Evolutionary conservation across 2,797 vertebrate genomes (phyloP).

Genomic region (Clarias fuscus): DNA sequence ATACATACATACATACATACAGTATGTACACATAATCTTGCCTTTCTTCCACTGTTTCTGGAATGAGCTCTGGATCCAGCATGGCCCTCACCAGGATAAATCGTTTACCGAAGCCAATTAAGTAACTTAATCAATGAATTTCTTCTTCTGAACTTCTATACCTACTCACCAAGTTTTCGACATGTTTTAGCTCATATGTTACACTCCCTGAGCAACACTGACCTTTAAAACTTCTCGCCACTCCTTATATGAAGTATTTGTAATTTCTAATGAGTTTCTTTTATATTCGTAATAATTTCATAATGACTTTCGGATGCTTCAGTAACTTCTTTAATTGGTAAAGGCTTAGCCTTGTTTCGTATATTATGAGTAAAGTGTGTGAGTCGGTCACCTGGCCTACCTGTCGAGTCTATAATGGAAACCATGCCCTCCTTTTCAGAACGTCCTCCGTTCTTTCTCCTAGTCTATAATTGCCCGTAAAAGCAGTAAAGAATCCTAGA

Average conservation of each 20-base stretch:
- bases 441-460: slow-evolving; percentile 63
- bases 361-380: slow-evolving; percentile 16
- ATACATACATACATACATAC: neutral
- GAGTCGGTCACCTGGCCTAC: slow-evolving; percentile 34
- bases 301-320: slow-evolving; percentile 37
- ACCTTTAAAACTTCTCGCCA: slow-evolving; percentile 18
- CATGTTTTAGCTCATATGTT: slow-evolving; percentile 5
- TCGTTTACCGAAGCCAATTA: neutral
- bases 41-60: neutral
- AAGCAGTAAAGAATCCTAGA: slow-evolving; percentile 73
- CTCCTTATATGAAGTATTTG: slow-evolving; percentile 15
- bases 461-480: slow-evolving; percentile 73
- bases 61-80: neutral
- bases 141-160: neutral
- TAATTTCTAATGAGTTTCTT: slow-evolving; percentile 31
- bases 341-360: slow-evolving; percentile 10
- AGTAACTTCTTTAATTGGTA: slow-evolving; percentile 36
- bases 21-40: neutral
- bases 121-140: neutral
- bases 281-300: slow-evolving; percentile 30
- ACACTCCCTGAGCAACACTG: slow-evolving; percentile 24
- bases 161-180: slow-evolving; percentile 5
- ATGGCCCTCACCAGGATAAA: neutral
- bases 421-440: slow-evolving; percentile 17
- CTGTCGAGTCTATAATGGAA: slow-evolving; percentile 38